A percentile compares a stretch with the other conserved stretches of the same genome.
Conservation (phyloP, 1,140 invertebrate genomes). For the Melitaea cinxia region DNA sequence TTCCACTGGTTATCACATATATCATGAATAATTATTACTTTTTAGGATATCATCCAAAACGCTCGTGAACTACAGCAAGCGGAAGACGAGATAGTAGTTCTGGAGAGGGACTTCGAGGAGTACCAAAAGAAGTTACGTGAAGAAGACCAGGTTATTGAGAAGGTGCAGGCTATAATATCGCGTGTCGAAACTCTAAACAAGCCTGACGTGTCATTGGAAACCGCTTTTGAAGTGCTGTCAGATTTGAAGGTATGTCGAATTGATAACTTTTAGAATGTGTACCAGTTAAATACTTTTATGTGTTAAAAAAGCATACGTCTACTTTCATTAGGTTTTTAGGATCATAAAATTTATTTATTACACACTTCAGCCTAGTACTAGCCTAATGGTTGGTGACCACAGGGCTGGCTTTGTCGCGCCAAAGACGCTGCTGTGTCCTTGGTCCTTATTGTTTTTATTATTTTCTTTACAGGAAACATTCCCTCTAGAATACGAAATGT, state of each 20-base stretch:
- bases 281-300: too few species aligned
- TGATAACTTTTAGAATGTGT: too few species aligned
- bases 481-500: slow-evolving; percentile 70
- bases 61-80: slow-evolving; percentile 90
- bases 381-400: too few species aligned
- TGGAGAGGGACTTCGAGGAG: slow-evolving; percentile 90
- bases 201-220: slow-evolving; percentile 85
- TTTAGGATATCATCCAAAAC: slow-evolving; percentile 93
- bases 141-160: slow-evolving; percentile 88
- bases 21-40: not conserved
- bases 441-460: too few species aligned
- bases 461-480: slow-evolving; percentile 17
- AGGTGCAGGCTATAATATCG: slow-evolving; percentile 87
- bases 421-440: too few species aligned
- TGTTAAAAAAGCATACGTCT: too few species aligned
- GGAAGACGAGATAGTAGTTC: slow-evolving; percentile 88
- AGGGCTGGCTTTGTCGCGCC: too few species aligned
- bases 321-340: too few species aligned
- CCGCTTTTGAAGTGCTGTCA: slow-evolving; percentile 88
- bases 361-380: too few species aligned
- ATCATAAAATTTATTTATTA: too few species aligned
- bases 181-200: slow-evolving; percentile 87
- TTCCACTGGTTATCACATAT: too few species aligned
- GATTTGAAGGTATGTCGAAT: slow-evolving; percentile 86
- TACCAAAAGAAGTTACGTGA: slow-evolving; percentile 87